These are phyloP conservation scores for Andrena fulva DNA, from an alignment of 2,888 invertebrate genomes.

Conservation along the genomic window DNA sequence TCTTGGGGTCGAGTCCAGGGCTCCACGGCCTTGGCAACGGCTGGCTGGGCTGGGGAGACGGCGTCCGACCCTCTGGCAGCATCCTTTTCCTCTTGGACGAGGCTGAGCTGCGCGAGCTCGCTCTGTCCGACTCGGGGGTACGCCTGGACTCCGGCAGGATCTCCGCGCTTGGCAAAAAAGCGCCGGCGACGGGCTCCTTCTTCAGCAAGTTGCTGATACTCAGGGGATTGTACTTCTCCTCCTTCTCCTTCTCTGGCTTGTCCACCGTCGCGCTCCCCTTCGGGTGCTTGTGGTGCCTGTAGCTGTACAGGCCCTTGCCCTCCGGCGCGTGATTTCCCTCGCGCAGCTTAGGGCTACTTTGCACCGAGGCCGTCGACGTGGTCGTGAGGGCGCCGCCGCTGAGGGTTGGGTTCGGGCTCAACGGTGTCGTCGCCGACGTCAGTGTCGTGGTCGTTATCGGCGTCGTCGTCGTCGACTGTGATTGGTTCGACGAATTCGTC, in stretches of 20 bases:
- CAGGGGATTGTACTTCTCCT: conserved; percentile 83
- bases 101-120: conserved; percentile 80
- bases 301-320: conserved; percentile 79
- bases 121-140: conserved; percentile 86
- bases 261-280: conserved; percentile 36
- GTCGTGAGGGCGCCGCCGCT: conserved; percentile 61
- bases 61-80: conserved; percentile 82
- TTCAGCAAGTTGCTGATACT: conserved; percentile 82
- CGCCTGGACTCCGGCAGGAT: conserved; percentile 83
- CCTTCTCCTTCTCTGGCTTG: conserved; percentile 75
- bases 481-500: conserved; percentile 84
- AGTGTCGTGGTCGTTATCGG: conserved; percentile 65
- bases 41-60: conserved; percentile 79
- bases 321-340: conserved; percentile 77
- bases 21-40: conserved; percentile 82
- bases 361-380: conserved; percentile 65
- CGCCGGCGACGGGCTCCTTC: conserved; percentile 78
- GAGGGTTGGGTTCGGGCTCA: conserved; percentile 74
- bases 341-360: conserved; percentile 76
- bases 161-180: conserved; percentile 80
- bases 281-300: conserved; percentile 76
- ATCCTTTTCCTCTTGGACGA: conserved; percentile 81
- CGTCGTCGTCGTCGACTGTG: conserved; percentile 75
- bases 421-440: conserved; percentile 66
- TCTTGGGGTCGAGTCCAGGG: conserved; percentile 80